Base-by-base conservation (phyloP, 2,797 vertebrate species). In the Parotocinclus haroldoi region DNA sequence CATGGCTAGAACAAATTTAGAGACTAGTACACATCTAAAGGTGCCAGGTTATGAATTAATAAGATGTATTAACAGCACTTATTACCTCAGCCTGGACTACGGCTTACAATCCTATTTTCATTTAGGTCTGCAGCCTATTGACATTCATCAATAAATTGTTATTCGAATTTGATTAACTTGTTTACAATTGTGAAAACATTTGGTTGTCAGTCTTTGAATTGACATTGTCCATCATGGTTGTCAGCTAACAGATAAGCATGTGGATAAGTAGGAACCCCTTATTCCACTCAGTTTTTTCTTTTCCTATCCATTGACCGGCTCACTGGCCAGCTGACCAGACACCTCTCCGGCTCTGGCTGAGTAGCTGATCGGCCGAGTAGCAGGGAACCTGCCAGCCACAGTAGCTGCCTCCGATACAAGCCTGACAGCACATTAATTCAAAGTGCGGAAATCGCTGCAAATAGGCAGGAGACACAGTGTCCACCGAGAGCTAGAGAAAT, bases 401-500 rank as follows among this genome's bases (percentile, higher is more conserved):
- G 58, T 71, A 37, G 45, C 82, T 84, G 82, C 81, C 84, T 85
- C 86, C 78, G 81, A 89, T 85, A 83, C 79, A 78, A 74, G 79
- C 84, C 83, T 90, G 90, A 90, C 90, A 90, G 87, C 84, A 83
- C 82, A 85, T 89, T 91, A 90, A 91, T 91, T 90, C 83, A 87
- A 80, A 86, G 75, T 78, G 82, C 83, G 79, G 84, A 85, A 82
- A 82, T 73, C 77, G 71, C 79, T 83, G 85, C 85, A 79, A 85
- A 86, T 85, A 83, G 80, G 82, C 77, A 72, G 59, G 66, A 73
- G 80, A 86, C 83, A 78, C 77, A 67, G 76, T 79, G 84, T 81
- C 81, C 83, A 76, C 72, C 71, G 68, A 79, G 78, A 79, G 76
- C 49, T 57, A 72, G 71, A 72, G 70, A 60, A 54, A 76, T 50